phyloP scores from a whole-genome alignment of 2,797 vertebrate species.

The Enteromius paludinosus region DNA sequence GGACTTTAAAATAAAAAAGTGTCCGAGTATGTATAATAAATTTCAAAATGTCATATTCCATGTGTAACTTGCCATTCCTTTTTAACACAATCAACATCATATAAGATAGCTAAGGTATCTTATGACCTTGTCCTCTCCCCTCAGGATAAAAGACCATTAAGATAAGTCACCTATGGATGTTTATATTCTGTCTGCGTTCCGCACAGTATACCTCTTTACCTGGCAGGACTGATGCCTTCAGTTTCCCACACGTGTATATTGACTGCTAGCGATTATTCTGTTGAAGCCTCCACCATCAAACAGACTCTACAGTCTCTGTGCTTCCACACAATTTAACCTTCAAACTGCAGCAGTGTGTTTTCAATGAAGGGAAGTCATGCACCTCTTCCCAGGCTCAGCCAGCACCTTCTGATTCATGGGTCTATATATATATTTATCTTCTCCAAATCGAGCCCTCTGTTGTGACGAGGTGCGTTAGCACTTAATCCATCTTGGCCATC shows the following conservation, averaged over 20 bases:
- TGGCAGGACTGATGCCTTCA: background rate
- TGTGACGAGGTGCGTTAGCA: slow-evolving; percentile 62
- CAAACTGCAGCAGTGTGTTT: slow-evolving; percentile 40
- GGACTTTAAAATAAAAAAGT: no score
- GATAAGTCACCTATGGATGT: slow-evolving; percentile 11
- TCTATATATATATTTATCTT: slow-evolving; percentile 33
- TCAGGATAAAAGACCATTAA: background rate
- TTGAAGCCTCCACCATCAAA: slow-evolving; percentile 27
- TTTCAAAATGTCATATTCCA: no score
- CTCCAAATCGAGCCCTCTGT: slow-evolving; percentile 59
- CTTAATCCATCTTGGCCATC: slow-evolving; percentile 65
- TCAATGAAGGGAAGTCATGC: slow-evolving; percentile 31
- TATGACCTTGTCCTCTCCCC: slow-evolving; percentile 23
- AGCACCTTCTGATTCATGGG: slow-evolving; percentile 55
- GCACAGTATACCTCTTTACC: background rate
- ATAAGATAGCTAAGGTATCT: background rate
- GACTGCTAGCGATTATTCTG: slow-evolving; percentile 13
- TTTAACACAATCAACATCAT: background rate
- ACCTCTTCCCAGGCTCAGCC: slow-evolving; percentile 7
- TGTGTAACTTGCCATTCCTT: no score
- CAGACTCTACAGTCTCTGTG: slow-evolving; percentile 25
- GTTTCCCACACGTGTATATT: background rate
- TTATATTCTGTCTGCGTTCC: slow-evolving; percentile 17
- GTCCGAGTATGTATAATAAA: no score
- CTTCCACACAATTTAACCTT: slow-evolving; percentile 44